Conservation (phyloP, 2,113 vertebrate species). For the Morone saxatilis region DNA sequence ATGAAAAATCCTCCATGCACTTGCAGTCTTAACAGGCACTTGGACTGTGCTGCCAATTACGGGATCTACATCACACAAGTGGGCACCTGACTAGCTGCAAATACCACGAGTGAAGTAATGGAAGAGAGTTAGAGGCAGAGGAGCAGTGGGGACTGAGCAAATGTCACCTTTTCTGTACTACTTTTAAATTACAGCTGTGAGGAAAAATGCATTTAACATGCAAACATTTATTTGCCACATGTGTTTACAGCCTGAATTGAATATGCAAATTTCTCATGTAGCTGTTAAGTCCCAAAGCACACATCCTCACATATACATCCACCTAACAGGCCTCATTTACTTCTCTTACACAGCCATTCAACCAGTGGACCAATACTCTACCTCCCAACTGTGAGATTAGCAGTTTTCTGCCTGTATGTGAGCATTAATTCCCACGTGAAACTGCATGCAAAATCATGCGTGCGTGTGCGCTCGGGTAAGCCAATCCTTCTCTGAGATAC, state of each 20-base stretch:
- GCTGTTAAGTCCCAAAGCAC: background rate
- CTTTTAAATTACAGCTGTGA: conserved; percentile 5
- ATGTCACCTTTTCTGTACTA: conserved; percentile 19
- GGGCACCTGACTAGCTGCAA: conserved; percentile 48
- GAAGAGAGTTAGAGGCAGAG: conserved; percentile 1
- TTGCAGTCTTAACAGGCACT: conserved; percentile 42
- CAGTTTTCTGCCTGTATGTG: background rate
- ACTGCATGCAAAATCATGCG: background rate
- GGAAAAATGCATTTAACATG: conserved; percentile 3
- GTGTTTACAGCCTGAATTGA: conserved; percentile 18
- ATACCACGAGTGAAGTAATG: conserved; percentile 40
- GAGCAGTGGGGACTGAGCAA: conserved; percentile 30
- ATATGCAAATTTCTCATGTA: conserved; percentile 47
- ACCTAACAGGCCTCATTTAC: conserved; percentile 55
- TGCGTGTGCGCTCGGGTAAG: background rate
- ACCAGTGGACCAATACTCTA: background rate
- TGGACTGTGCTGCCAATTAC: conserved; percentile 45
- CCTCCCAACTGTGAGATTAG: conserved; percentile 40
- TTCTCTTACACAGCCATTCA: conserved; percentile 37
- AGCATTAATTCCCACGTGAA: background rate
- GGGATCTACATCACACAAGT: conserved; percentile 40
- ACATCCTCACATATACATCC: conserved; percentile 12
- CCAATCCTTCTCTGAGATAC: conserved; percentile 24
- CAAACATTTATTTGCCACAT: conserved; percentile 17
- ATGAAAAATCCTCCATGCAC: background rate